Base-by-base conservation (phyloP, 2,113 vertebrate species). In the Oophaga pumilio region DNA sequence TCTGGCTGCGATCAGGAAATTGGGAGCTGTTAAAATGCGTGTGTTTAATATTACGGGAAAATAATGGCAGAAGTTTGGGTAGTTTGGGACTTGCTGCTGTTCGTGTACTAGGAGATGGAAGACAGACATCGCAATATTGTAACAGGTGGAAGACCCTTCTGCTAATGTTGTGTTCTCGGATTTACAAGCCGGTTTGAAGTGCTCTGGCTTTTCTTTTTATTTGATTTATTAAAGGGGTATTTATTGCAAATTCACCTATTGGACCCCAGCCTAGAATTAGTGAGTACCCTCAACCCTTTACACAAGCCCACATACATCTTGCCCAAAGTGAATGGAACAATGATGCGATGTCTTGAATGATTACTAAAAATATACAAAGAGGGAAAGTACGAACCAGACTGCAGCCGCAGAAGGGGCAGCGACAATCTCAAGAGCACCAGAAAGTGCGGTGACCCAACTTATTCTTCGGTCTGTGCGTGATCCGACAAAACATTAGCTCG, bases 71-170 rank as follows among this genome's bases (percentile, higher is more conserved):
- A 82, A 68, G 80, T 82, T 79, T 62, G 17, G 57, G 78, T 59
- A 60, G 56, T 81, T 81, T 52, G 62, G 22, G 60, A 82, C 80
- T 6, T 52, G 57, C 79, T 66, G 59, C 56, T 66, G 33, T 13
- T 76, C 12, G 13, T 33, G 11, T 14, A 33, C 10, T 43, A 0
- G 43, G n/a, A 52, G 10, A 33, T 24, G 50, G 43, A 66, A 49
- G n/a, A 52, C 60, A 68, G 43, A 66, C 43, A 66, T 82, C 60
- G 66, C 50, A 82, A 82, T 82, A 82, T 82, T 82, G 60, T 12
- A 52, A 49, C 33, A 17, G 10, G 43, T 66, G 60, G 60, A 82
- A n/a, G 24, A 9, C 14, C 13, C 76, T 74, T 89, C 90, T 90
- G 82, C 66, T 50, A 74, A 74, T 74, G 71, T 86, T 79, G 76